Conservation (phyloP, 2,888 invertebrate genomes). For the Merodon equestris region DNA sequence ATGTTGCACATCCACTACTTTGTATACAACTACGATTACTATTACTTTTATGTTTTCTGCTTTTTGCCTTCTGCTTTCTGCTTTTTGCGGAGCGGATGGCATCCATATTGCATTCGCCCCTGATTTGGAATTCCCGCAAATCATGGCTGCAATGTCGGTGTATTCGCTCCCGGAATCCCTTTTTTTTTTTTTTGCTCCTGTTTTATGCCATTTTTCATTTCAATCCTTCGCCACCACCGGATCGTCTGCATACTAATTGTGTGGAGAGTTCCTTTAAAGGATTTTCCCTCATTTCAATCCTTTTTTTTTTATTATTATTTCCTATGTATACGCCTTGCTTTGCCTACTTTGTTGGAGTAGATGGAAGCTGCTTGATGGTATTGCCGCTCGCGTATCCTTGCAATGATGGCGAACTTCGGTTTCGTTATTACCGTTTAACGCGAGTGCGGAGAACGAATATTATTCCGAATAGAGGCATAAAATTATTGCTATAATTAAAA, state of each 20-base stretch:
- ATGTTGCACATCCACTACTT: slow-evolving; percentile 39
- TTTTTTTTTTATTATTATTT: slow-evolving; percentile 16
- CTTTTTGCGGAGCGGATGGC: not conserved
- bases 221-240: slow-evolving; percentile 61
- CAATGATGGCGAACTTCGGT: slow-evolving; percentile 43
- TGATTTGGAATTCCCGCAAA: slow-evolving; percentile 45
- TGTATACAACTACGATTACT: slow-evolving; percentile 45
- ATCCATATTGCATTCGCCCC: not conserved
- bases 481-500: slow-evolving; percentile 68
- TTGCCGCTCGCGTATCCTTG: slow-evolving; percentile 41
- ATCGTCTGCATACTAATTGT: slow-evolving; percentile 67
- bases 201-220: slow-evolving; percentile 67
- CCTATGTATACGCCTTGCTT: not conserved
- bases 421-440: slow-evolving; percentile 67
- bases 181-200: not conserved
- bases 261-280: slow-evolving; percentile 60
- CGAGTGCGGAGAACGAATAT: slow-evolving; percentile 42
- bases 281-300: slow-evolving; percentile 28
- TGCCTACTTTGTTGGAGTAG: not conserved
- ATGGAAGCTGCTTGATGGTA: slow-evolving; percentile 1
- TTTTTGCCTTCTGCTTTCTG: too few species aligned
- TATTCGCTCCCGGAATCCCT: slow-evolving; percentile 10
- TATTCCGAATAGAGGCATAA: slow-evolving; percentile 62
- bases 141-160: slow-evolving; percentile 48
- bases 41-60: slow-evolving; percentile 17